Conservation (phyloP, 2,113 vertebrate genomes). For the Leptosomus discolor region DNA sequence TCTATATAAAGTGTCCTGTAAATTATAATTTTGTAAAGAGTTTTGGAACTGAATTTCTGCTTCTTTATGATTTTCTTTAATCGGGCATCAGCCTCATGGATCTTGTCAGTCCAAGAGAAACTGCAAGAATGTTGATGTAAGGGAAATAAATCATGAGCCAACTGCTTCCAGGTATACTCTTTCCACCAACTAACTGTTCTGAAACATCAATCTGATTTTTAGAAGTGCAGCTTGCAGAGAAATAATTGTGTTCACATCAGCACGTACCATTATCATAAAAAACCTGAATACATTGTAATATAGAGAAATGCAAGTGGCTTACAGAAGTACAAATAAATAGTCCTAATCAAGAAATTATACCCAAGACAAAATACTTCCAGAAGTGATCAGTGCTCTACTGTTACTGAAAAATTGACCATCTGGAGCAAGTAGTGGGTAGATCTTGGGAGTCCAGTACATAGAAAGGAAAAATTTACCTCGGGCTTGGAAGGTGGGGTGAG, state of each 20-base stretch:
- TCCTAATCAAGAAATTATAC: neutral
- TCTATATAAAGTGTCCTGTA: neutral
- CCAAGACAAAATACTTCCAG: neutral
- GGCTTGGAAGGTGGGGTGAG: neutral
- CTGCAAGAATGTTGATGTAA: neutral
- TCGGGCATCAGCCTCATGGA: neutral
- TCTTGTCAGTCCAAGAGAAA: neutral
- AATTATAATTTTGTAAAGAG: neutral
- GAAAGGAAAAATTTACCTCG: neutral
- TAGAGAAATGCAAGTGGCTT: neutral
- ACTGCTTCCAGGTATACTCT: neutral
- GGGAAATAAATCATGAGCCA: neutral
- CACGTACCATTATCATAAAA: neutral
- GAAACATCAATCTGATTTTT: slow-evolving; percentile 7
- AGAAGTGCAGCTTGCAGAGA: neutral
- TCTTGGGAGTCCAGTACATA: neutral
- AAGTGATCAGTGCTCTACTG: neutral
- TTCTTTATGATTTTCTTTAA: neutral
- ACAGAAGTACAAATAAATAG: neutral
- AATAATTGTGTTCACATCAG: neutral
- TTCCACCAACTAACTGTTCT: neutral
- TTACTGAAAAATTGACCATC: neutral
- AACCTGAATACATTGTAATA: neutral
- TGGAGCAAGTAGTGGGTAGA: neutral
- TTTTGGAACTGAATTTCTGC: neutral